phyloP scores from a whole-genome alignment of 1,140 invertebrate genomes.

The Ips typographus region DNA sequence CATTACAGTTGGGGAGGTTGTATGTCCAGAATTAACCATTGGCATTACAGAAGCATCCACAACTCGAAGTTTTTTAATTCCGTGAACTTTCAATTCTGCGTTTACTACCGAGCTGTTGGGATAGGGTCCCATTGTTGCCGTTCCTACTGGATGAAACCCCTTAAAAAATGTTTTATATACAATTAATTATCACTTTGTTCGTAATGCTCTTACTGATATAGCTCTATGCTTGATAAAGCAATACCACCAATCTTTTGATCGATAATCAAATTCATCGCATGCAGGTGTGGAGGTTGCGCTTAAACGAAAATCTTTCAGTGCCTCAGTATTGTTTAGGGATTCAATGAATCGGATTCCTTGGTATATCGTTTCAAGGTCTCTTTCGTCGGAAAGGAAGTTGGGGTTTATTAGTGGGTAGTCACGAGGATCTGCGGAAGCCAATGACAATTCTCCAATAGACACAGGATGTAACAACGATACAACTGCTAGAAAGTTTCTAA shows the following conservation, averaged over 20 bases:
- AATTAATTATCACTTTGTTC: no score
- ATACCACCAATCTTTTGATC: slow-evolving; percentile 19
- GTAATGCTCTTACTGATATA: not conserved
- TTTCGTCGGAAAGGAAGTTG: slow-evolving; percentile 66
- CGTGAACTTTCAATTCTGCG: slow-evolving; percentile 50
- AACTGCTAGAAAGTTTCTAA: no score
- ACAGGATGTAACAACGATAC: slow-evolving; percentile 62
- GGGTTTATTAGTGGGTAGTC: slow-evolving; percentile 75
- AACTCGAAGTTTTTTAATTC: slow-evolving; percentile 53
- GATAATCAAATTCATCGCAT: slow-evolving; percentile 1
- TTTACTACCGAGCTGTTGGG: slow-evolving; percentile 54
- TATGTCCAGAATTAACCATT: slow-evolving; percentile 53
- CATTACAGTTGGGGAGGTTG: slow-evolving; percentile 56
- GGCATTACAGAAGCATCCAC: slow-evolving; percentile 51
- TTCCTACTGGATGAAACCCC: slow-evolving; percentile 57
- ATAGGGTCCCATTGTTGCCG: slow-evolving; percentile 62
- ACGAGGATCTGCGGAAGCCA: slow-evolving; percentile 67
- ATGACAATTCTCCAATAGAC: slow-evolving; percentile 68
- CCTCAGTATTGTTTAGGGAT: slow-evolving; percentile 58
- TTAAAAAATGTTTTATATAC: not conserved
- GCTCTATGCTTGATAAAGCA: slow-evolving; percentile 17
- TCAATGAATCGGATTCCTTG: slow-evolving; percentile 61
- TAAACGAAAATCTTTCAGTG: slow-evolving; percentile 50
- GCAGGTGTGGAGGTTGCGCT: not conserved
- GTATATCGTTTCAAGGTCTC: slow-evolving; percentile 64